Evolutionary conservation across 2,888 invertebrate genomes (phyloP).

Genomic region (Sylvicola cinctus): DNA sequence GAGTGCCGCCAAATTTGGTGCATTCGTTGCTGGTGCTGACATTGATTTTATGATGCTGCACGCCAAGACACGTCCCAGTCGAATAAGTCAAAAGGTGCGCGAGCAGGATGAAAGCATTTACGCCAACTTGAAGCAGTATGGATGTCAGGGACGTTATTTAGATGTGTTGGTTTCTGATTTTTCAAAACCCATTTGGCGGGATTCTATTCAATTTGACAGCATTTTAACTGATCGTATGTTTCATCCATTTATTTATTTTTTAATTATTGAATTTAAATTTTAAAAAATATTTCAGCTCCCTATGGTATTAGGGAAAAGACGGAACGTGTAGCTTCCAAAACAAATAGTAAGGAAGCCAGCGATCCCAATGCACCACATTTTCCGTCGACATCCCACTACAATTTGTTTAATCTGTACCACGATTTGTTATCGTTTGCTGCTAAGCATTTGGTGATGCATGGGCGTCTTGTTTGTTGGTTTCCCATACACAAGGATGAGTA

Average conservation of each 20-base stretch:
- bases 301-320: constrained; percentile 94
- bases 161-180: constrained; percentile 87
- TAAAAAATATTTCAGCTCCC: constrained; percentile 45
- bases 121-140: constrained; percentile 79
- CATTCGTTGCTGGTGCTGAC: constrained; percentile 70
- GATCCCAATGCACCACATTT: constrained; percentile 42
- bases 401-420: constrained; percentile 55
- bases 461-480: constrained; percentile 87
- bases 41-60: constrained; percentile 91
- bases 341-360: not conserved
- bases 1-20: constrained; percentile 78
- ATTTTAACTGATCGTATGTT: constrained; percentile 89
- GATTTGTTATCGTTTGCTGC: constrained; percentile 76
- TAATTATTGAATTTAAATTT: not conserved
- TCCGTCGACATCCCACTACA: constrained; percentile 72
- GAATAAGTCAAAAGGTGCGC: constrained; percentile 54
- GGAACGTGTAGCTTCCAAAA: constrained; percentile 39
- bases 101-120: constrained; percentile 70
- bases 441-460: constrained; percentile 46
- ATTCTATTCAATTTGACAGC: constrained; percentile 56
- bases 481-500: constrained; percentile 66
- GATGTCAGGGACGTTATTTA: constrained; percentile 48
- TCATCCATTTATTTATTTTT: constrained; percentile 2
- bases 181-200: constrained; percentile 59
- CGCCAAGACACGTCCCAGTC: constrained; percentile 59